Evolutionary conservation across 2,888 invertebrate species (phyloP).

Genomic region (Dolichomitus sp.): DNA sequence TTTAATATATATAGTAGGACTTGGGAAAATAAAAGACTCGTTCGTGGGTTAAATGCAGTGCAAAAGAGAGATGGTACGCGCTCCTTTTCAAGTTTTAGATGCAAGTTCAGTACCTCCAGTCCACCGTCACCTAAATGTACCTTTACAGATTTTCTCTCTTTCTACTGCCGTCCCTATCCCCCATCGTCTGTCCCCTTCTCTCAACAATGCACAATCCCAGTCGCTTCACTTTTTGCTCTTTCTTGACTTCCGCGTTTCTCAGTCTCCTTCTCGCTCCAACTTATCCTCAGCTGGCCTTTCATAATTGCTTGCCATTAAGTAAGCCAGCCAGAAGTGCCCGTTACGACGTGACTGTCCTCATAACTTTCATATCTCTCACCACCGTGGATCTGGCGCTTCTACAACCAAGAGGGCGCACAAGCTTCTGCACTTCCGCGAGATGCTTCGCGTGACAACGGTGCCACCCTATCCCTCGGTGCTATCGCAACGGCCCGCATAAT

Average conservation of each 20-base stretch:
- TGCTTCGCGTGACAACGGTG: slow-evolving; percentile 15
- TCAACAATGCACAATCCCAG: slow-evolving; percentile 49
- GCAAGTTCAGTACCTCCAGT: slow-evolving; percentile 23
- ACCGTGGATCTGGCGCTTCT: slow-evolving; percentile 31
- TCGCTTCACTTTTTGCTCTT: slow-evolving; percentile 55
- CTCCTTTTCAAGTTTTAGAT: slow-evolving; percentile 24
- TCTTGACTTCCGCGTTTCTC: slow-evolving; percentile 40
- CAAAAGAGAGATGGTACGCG: slow-evolving; percentile 14
- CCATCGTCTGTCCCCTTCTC: slow-evolving; percentile 1
- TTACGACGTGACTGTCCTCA: slow-evolving; percentile 61
- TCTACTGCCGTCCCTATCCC: background rate
- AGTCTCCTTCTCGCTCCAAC: slow-evolving; percentile 43
- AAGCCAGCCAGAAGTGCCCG: slow-evolving; percentile 63
- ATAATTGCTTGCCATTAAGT: slow-evolving; percentile 77
- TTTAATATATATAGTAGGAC: background rate
- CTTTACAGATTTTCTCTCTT: slow-evolving; percentile 7
- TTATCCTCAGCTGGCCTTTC: slow-evolving; percentile 67
- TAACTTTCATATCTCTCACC: slow-evolving; percentile 70
- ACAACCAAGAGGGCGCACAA: slow-evolving; percentile 21
- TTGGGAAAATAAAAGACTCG: background rate
- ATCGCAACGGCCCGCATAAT: slow-evolving; percentile 40
- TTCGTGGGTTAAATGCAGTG: background rate
- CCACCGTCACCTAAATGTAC: slow-evolving; percentile 1
- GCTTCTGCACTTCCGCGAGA: slow-evolving; percentile 38
- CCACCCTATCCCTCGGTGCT: slow-evolving; percentile 2